phyloP scores from a whole-genome alignment of 2,888 invertebrate genomes.

The Margaritifera margaritifera region DNA sequence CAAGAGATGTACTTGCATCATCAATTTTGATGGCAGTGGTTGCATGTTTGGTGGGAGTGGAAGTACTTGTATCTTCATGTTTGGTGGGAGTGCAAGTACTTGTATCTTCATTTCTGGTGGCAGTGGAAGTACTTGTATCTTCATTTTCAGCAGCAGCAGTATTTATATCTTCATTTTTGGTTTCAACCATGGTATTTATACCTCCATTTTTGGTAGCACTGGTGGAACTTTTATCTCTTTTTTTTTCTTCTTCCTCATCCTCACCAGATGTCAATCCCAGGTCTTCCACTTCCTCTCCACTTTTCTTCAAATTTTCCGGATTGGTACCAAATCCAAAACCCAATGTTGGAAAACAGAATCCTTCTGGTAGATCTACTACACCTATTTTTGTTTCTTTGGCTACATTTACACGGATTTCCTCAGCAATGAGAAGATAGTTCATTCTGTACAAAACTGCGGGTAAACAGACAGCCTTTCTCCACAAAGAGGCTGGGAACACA shows the following conservation, averaged over 20 bases:
- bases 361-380: conserved; percentile 74
- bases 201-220: conserved; percentile 1
- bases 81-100: neutral
- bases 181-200: too few relatives aligned
- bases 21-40: too few relatives aligned
- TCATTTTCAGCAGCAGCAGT: neutral
- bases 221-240: neutral
- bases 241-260: neutral
- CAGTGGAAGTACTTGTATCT: too few relatives aligned
- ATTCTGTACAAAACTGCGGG: conserved; percentile 96
- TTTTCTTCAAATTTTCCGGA: conserved; percentile 45
- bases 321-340: conserved; percentile 79
- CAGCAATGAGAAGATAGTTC: conserved; percentile 93
- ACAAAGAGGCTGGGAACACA: conserved; percentile 96
- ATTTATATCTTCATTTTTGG: too few relatives aligned
- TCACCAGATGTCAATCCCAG: neutral
- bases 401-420: conserved; percentile 83
- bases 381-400: conserved; percentile 71
- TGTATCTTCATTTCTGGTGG: too few relatives aligned
- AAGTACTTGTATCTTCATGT: conserved; percentile 1
- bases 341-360: conserved; percentile 89
- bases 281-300: neutral
- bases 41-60: too few relatives aligned
- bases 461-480: conserved; percentile 96
- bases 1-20: neutral